Evolutionary conservation across 53 echinoderm and acorn worm species (phyloP).

Genomic region (Glandiceps talaboti): DNA sequence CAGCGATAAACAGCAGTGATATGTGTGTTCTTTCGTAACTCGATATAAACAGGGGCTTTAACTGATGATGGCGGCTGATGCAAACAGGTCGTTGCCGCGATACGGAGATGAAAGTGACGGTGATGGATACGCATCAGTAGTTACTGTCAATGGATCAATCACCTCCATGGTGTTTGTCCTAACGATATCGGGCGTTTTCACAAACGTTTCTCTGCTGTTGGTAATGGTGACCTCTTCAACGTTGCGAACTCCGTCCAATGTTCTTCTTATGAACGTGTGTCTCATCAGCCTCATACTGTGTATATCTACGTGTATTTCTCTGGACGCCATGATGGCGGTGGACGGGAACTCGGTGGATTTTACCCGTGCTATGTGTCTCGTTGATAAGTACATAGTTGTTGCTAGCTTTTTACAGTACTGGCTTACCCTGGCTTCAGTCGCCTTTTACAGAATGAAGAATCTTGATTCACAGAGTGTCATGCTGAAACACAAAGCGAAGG

Average conservation of each 20-base stretch:
- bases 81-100: not conserved
- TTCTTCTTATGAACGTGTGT: not conserved
- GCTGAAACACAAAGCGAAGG: not conserved
- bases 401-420: not conserved
- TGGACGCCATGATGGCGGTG: not conserved
- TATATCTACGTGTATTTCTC: not conserved
- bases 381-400: not conserved
- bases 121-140: not conserved
- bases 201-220: not conserved
- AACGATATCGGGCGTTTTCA: not conserved
- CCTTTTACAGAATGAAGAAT: not conserved
- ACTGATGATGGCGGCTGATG: not conserved
- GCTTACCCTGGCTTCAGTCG: not conserved
- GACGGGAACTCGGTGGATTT: not conserved
- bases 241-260: not conserved
- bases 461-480: not conserved
- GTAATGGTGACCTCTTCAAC: not conserved
- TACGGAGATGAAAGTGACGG: not conserved
- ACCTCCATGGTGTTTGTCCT: not conserved
- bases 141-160: not conserved
- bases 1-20: too few species aligned
- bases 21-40: too few species aligned
- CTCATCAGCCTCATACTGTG: not conserved
- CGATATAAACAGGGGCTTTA: not conserved
- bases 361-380: not conserved